A percentile compares a stretch with the other conserved stretches of the same genome.
phyloP scores from a whole-genome alignment of 2,888 invertebrate genomes.

The Eupithecia centaureata region DNA sequence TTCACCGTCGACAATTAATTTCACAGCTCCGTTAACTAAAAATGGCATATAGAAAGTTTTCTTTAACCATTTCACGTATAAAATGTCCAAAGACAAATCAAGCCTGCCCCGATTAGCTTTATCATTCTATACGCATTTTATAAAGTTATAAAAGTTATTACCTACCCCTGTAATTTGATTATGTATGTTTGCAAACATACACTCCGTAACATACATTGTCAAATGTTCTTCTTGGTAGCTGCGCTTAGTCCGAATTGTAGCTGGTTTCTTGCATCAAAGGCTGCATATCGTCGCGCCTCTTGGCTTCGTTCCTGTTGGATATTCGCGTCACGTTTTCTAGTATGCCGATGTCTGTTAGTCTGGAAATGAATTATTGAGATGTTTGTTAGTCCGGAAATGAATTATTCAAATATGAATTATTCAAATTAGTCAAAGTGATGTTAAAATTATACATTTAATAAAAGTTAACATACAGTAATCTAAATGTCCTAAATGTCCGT shows the following conservation, averaged over 20 bases:
- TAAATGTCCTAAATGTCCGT: too few relatives aligned
- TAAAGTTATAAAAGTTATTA: neutral
- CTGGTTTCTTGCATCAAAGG: constrained; percentile 75
- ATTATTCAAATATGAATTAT: too few relatives aligned
- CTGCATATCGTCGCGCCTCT: constrained; percentile 72
- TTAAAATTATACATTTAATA: too few relatives aligned
- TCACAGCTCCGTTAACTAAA: neutral
- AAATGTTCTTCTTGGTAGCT: neutral
- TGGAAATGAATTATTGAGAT: constrained; percentile 49
- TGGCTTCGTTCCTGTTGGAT: constrained; percentile 62
- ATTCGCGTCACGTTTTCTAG: constrained; percentile 70
- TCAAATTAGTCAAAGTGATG: too few relatives aligned
- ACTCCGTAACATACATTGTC: neutral
- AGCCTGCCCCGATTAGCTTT: neutral
- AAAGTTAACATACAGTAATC: too few relatives aligned
- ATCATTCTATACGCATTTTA: neutral
- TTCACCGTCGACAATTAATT: neutral
- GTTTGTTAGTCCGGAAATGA: too few relatives aligned
- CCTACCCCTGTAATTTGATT: constrained; percentile 4
- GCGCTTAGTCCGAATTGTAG: constrained; percentile 59
- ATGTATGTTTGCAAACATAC: neutral
- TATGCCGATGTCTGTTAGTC: constrained; percentile 76
- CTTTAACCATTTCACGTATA: neutral
- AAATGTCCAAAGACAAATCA: neutral
- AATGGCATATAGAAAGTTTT: neutral